Conservation (phyloP, 2,797 vertebrate species). For the Sebastes flavidus region DNA sequence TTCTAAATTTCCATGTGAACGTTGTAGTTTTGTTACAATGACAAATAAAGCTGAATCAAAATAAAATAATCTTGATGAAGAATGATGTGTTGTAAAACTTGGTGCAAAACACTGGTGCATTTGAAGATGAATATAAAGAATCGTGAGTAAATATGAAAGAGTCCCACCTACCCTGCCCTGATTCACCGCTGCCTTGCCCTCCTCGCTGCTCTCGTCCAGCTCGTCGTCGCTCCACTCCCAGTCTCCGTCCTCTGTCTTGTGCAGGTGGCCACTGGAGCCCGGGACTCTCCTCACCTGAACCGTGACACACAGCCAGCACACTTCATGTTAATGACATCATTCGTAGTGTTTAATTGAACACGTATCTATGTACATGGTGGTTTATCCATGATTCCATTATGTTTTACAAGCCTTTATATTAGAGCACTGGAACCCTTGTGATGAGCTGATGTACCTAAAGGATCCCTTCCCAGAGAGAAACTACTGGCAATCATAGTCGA, state of each 20-base stretch:
- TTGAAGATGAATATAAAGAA: background rate
- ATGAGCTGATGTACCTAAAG: background rate
- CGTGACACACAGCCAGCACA: constrained; percentile 6
- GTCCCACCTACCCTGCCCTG: constrained; percentile 88
- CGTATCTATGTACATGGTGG: background rate
- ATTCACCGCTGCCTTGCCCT: constrained; percentile 92
- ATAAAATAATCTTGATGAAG: background rate
- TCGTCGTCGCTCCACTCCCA: constrained; percentile 99
- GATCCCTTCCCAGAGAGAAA: background rate
- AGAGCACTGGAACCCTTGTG: background rate
- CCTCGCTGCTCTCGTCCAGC: constrained; percentile 94
- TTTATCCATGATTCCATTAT: constrained; percentile 2
- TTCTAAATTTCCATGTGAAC: background rate
- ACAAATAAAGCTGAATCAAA: background rate
- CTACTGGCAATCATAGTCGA: background rate
- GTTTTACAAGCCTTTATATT: background rate
- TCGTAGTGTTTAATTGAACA: background rate
- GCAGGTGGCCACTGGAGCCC: constrained; percentile 95
- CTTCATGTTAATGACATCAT: background rate
- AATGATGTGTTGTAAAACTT: background rate
- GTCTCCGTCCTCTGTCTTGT: constrained; percentile 97
- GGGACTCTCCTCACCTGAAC: constrained; percentile 94
- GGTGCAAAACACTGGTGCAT: background rate
- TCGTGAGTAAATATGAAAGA: background rate
- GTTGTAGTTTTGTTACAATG: background rate